Evolutionary conservation across 2,888 invertebrate genomes (phyloP).

Genomic region (Agrochola circellaris): DNA sequence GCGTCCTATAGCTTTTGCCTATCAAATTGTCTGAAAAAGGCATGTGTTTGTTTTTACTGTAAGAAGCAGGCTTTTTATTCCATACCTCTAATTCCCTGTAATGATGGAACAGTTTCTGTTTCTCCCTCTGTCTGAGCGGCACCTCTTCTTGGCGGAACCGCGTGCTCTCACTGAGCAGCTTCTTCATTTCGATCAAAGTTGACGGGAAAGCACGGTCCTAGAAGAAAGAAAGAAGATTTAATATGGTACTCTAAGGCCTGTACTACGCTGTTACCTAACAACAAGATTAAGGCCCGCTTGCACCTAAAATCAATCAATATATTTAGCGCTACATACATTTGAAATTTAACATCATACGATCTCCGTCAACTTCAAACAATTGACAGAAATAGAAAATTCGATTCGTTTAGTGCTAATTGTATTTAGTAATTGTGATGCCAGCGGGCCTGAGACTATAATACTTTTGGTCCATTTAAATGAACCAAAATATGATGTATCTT

Average conservation of each 20-base stretch:
- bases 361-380: background rate
- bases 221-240: slow-evolving; percentile 28
- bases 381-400: background rate
- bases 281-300: background rate
- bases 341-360: background rate
- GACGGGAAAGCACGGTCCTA: slow-evolving; percentile 97
- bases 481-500: too few relatives aligned
- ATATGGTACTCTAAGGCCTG: too few relatives aligned
- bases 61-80: too few relatives aligned
- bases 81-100: slow-evolving; percentile 93
- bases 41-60: too few relatives aligned
- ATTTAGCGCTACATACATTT: background rate
- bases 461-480: too few relatives aligned
- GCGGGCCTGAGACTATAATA: too few relatives aligned
- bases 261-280: background rate
- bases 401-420: background rate
- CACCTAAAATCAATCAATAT: background rate
- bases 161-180: slow-evolving; percentile 97
- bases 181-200: slow-evolving; percentile 98
- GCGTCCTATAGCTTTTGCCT: too few relatives aligned
- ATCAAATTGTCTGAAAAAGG: too few relatives aligned
- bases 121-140: slow-evolving; percentile 96
- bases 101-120: slow-evolving; percentile 95
- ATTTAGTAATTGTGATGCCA: background rate
- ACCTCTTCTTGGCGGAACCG: slow-evolving; percentile 98